phyloP scores from a whole-genome alignment of 2,113 vertebrate species.

The Mobula hypostoma region DNA sequence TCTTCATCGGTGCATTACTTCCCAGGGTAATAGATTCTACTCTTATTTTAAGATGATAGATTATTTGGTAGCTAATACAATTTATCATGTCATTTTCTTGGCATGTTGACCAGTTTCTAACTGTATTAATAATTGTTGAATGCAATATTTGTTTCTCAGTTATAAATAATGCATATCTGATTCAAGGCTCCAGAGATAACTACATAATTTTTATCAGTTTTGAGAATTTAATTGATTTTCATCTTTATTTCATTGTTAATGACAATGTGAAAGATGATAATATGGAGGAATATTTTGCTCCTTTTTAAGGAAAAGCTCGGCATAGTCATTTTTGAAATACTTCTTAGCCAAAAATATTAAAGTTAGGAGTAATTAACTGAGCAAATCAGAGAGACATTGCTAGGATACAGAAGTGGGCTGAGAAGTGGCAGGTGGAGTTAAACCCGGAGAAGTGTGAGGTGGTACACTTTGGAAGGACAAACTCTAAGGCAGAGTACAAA shows the following conservation, averaged over 20 bases:
- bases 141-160: not conserved
- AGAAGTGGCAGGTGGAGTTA: no score
- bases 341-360: not conserved
- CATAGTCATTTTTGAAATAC: not conserved
- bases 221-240: not conserved
- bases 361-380: not conserved
- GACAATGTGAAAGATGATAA: not conserved
- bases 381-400: not conserved
- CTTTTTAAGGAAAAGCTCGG: not conserved
- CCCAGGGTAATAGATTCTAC: not conserved
- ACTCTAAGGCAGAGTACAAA: no score
- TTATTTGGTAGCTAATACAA: not conserved
- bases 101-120: not conserved
- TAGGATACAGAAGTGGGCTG: no score
- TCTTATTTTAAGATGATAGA: not conserved
- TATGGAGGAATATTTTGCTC: not conserved
- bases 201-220: not conserved
- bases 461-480: no score
- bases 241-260: not conserved
- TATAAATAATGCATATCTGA: not conserved
- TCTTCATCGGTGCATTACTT: not conserved
- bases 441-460: no score
- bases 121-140: not conserved
- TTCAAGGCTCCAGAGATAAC: not conserved
- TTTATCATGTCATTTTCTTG: not conserved